phyloP scores from a whole-genome alignment of 2,888 invertebrate genomes.

The Hedya salicella region DNA sequence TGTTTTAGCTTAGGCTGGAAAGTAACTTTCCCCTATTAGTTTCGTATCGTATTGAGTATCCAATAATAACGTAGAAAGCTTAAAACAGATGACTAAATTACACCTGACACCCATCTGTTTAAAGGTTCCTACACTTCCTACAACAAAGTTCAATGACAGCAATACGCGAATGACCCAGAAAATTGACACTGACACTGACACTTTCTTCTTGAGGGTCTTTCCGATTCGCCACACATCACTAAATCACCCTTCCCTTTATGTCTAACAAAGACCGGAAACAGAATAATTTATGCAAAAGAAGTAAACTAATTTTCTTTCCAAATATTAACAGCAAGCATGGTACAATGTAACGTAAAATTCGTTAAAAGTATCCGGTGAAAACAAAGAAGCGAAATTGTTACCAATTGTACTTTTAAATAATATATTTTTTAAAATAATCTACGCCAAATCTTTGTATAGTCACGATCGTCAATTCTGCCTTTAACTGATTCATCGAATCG shows the following conservation, averaged over 20 bases:
- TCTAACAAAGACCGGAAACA: constrained; percentile 48
- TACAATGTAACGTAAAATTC: too few relatives aligned
- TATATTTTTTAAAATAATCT: neutral
- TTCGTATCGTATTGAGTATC: constrained; percentile 16
- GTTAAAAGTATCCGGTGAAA: too few relatives aligned
- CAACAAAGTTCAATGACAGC: constrained; percentile 75
- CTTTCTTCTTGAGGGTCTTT: constrained; percentile 77
- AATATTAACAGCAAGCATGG: too few relatives aligned
- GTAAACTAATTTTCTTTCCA: too few relatives aligned
- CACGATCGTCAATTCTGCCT: constrained; percentile 23
- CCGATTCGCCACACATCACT: constrained; percentile 69
- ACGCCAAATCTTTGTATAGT: constrained; percentile 24
- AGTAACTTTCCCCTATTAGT: constrained; percentile 28
- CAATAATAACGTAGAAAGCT: constrained; percentile 37
- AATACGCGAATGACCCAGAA: constrained; percentile 77
- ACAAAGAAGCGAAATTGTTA: neutral
- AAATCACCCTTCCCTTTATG: constrained; percentile 56
- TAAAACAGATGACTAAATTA: constrained; percentile 35
- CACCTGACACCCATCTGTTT: constrained; percentile 65
- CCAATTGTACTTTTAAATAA: neutral
- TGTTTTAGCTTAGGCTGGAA: constrained; percentile 23
- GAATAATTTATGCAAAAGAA: constrained; percentile 30
- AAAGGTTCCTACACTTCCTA: constrained; percentile 60
- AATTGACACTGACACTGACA: constrained; percentile 73
- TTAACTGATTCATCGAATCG: constrained; percentile 35